These are phyloP conservation scores for Hoplodrina blanda DNA, from an alignment of 2,888 invertebrate genomes.

Conservation along the genomic window DNA sequence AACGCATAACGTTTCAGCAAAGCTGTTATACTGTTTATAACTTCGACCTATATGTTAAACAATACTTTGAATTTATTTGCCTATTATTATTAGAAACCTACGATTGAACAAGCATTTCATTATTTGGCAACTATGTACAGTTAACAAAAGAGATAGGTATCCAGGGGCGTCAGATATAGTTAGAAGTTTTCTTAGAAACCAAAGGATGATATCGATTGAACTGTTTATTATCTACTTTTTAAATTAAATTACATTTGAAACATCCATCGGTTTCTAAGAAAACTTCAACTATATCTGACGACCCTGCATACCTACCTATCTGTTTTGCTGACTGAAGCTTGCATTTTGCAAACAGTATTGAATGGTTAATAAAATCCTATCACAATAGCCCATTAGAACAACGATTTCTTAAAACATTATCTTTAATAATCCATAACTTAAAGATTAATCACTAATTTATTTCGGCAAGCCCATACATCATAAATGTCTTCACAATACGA, in stretches of 20 bases:
- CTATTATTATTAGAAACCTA: neutral
- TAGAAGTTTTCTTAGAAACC: too few species aligned
- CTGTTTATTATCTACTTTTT: too few species aligned
- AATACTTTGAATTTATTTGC: neutral
- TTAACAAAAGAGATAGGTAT: too few species aligned
- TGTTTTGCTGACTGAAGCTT: too few species aligned
- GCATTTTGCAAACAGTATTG: neutral
- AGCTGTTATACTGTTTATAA: neutral
- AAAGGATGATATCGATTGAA: too few species aligned
- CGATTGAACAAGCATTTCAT: neutral
- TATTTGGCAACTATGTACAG: neutral
- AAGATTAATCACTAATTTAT: constrained; percentile 21
- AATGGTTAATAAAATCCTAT: neutral
- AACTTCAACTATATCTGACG: too few species aligned
- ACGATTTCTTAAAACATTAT: neutral
- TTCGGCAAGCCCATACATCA: constrained; percentile 40
- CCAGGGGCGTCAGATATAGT: too few species aligned
- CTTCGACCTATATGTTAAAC: neutral
- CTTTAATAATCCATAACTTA: neutral
- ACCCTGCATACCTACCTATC: too few species aligned
- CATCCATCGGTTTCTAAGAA: too few species aligned
- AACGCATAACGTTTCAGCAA: neutral
- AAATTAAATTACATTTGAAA: too few species aligned
- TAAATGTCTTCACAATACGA: constrained; percentile 19
- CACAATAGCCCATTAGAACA: neutral